Percentiles rank a stretch among this genome's conserved stretches.
phyloP scores from a whole-genome alignment of 2,888 invertebrate species.

The Cantharis rufa region DNA sequence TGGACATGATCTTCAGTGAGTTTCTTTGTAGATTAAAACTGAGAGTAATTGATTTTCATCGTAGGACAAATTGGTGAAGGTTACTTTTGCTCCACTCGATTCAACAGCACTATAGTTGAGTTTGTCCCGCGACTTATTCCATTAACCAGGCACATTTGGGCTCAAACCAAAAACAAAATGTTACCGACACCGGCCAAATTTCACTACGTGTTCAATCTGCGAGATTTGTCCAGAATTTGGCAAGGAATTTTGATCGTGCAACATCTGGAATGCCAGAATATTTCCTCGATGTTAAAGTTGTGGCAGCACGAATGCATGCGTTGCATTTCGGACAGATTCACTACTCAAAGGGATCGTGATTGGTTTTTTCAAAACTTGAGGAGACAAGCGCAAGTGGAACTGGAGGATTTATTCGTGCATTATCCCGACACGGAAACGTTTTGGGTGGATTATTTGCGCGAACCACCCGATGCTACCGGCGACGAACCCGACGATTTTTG shows the following conservation, averaged over 20 bases:
- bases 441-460: slow-evolving; percentile 83
- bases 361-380: slow-evolving; percentile 75
- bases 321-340: slow-evolving; percentile 81
- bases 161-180: slow-evolving; percentile 84
- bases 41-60: not conserved
- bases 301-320: slow-evolving; percentile 89
- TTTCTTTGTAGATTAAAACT: not conserved
- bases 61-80: slow-evolving; percentile 77
- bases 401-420: slow-evolving; percentile 50
- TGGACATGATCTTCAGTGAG: slow-evolving; percentile 86
- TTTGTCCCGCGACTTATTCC: slow-evolving; percentile 75
- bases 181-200: slow-evolving; percentile 91
- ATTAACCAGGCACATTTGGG: slow-evolving; percentile 82
- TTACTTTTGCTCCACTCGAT: slow-evolving; percentile 77
- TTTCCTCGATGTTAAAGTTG: slow-evolving; percentile 67
- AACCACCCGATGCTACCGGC: slow-evolving; percentile 77
- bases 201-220: slow-evolving; percentile 87
- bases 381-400: slow-evolving; percentile 62
- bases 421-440: slow-evolving; percentile 68
- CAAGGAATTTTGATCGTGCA: slow-evolving; percentile 83
- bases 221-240: slow-evolving; percentile 90
- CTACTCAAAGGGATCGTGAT: slow-evolving; percentile 61
- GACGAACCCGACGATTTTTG: slow-evolving; percentile 80
- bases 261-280: slow-evolving; percentile 65
- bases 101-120: slow-evolving; percentile 69